Base-by-base conservation (phyloP, 2,797 vertebrate species). In the Propithecus perrieri region DNA sequence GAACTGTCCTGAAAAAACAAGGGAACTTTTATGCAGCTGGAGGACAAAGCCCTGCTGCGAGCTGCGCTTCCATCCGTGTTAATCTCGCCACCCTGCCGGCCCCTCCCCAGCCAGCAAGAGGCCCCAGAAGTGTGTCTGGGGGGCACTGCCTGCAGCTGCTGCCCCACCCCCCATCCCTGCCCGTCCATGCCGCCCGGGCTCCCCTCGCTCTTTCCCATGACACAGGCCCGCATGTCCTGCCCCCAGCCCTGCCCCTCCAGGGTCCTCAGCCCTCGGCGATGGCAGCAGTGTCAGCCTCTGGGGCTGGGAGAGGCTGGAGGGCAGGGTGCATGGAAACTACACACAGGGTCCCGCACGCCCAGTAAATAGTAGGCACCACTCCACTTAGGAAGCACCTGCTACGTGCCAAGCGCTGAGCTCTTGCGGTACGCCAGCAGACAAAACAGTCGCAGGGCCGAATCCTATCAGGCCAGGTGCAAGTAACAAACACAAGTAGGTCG, bases 311-410 rank as follows among this genome's bases (percentile, higher is more conserved):
- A 1, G 46, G 65, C 22, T 1, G 0, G 38, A 63, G 26, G 55
- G 53, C 38, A 46, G 18, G 8, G 28, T 0, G 8, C 1, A 0
- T 15, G 35, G 78, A n/a, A 71, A 7, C 20, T 10, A 2, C 22
- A 15, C 41, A 0, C 14, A 15, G 63, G 85, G 11, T 3, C 53
- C 6, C 24, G 1, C 26, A 22, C 0, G 7, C 50, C 11, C 8
- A 0, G 24, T 13, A 11, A 11, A 26, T 26, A 0, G 33, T 2
- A 0, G 20, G 55, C 5, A 5, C 46, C 0, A 0, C 0, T 28
- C 18, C 33, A 20, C 35, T 15, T 12, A 33, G 2, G 6, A 6
- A 43, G 79, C 26, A 1, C 10, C 10, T 26, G 22, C 13, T 2
- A 1, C 0, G 0, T 13, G 4, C 78, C 5, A 3, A 7, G 48